Conservation (phyloP, 1,140 invertebrate genomes). For the Calycopis cecrops region DNA sequence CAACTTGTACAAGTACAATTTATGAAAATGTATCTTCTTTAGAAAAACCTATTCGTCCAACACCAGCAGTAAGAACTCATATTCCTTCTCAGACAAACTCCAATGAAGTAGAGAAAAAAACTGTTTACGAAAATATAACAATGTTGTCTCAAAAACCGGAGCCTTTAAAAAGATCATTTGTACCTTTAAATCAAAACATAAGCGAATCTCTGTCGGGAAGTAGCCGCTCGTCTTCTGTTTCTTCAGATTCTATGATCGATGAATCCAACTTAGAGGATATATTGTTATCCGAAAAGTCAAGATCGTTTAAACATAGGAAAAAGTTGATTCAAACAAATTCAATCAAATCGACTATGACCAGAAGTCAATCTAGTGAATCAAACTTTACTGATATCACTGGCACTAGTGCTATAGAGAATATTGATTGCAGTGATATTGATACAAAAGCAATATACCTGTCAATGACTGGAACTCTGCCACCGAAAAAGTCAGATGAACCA, state of each 20-base stretch:
- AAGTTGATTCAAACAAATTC: slow-evolving; percentile 19
- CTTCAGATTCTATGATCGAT: slow-evolving; percentile 64
- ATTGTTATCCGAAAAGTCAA: slow-evolving; percentile 60
- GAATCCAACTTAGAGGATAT: slow-evolving; percentile 68
- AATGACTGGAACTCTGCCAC: slow-evolving; percentile 62
- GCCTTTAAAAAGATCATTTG: slow-evolving; percentile 39
- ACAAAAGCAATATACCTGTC: slow-evolving; percentile 49
- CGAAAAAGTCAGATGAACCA: slow-evolving; percentile 39
- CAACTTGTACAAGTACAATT: slow-evolving; percentile 31
- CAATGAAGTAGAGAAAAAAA: slow-evolving; percentile 32
- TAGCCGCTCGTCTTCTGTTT: slow-evolving; percentile 54
- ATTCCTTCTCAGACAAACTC: slow-evolving; percentile 30
- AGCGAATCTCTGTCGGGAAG: slow-evolving; percentile 32
- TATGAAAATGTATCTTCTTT: slow-evolving; percentile 53
- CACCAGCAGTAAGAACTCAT: slow-evolving; percentile 52
- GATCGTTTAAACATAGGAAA: slow-evolving; percentile 52
- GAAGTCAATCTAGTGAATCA: slow-evolving; percentile 48
- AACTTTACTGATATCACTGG: slow-evolving; percentile 52
- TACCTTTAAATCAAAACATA: slow-evolving; percentile 23
- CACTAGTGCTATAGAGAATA: slow-evolving; percentile 62
- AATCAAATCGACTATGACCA: slow-evolving; percentile 1
- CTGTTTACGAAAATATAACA: slow-evolving; percentile 54
- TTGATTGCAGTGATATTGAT: slow-evolving; percentile 55
- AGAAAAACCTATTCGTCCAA: slow-evolving; percentile 38
- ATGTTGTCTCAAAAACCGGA: slow-evolving; percentile 41